Percentiles rank a stretch among this genome's conserved stretches.
These are phyloP conservation scores for Gallinago undulata DNA, from an alignment of 2,113 vertebrate species.

Conservation along the genomic window DNA sequence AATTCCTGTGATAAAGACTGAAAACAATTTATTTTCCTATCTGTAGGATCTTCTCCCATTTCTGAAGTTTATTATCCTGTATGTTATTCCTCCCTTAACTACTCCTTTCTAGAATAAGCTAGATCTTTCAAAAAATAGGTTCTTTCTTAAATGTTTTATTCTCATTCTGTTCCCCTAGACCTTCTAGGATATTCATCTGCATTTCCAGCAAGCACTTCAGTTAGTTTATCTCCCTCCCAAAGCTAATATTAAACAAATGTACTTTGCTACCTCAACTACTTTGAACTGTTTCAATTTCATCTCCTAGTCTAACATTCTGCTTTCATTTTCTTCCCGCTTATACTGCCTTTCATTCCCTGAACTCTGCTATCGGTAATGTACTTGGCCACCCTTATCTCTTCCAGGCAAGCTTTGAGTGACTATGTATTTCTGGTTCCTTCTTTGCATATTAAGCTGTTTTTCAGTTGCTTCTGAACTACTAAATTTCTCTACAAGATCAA, in stretches of 20 bases:
- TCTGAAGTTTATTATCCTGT: not conserved
- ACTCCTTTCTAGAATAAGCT: not conserved
- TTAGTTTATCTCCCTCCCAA: not conserved
- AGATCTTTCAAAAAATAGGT: not conserved
- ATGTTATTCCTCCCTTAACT: not conserved
- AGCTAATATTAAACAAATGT: not conserved
- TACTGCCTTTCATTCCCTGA: conserved; percentile 21
- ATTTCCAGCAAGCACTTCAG: not conserved
- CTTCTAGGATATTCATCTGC: not conserved
- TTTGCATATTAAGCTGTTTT: not conserved
- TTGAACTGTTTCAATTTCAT: not conserved
- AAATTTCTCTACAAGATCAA: not conserved
- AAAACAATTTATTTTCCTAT: not conserved
- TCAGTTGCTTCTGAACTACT: not conserved
- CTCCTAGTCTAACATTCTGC: not conserved
- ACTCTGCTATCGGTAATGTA: conserved; percentile 46
- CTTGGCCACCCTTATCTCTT: conserved; percentile 53
- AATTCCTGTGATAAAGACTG: not conserved
- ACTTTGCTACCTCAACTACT: not conserved
- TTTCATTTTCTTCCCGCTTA: conserved; percentile 44
- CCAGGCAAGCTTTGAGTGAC: conserved; percentile 43
- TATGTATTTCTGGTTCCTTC: conserved; percentile 13
- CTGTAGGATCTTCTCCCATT: not conserved
- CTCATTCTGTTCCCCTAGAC: not conserved
- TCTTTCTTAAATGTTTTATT: not conserved